Percentiles rank a stretch among this genome's conserved stretches.
These are phyloP conservation scores for Martes martes DNA, from an alignment of 2,113 vertebrate species.

Conservation along the genomic window DNA sequence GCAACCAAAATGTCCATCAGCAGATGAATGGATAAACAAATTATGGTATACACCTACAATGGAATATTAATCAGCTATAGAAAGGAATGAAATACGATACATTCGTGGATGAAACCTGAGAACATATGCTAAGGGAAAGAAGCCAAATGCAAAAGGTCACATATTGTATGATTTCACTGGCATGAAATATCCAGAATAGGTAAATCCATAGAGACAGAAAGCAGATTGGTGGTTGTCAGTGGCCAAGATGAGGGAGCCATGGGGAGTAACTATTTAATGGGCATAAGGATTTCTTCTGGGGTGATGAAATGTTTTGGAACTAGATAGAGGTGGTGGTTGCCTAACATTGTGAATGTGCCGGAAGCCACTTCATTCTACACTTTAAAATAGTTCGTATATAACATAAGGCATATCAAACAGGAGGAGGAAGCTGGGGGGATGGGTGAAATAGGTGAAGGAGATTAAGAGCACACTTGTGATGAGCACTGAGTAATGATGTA, in stretches of 20 bases:
- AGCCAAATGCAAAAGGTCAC: neutral
- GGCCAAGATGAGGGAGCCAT: neutral
- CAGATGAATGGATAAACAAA: neutral
- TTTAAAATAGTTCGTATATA: neutral
- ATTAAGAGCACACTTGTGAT: neutral
- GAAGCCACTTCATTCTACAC: neutral
- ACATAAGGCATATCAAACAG: neutral
- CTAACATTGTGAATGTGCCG: neutral
- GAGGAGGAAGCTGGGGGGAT: neutral
- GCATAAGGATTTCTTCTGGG: neutral
- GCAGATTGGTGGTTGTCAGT: neutral
- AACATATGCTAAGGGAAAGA: neutral
- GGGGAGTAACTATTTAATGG: neutral
- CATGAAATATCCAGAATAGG: neutral
- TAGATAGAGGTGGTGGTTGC: neutral
- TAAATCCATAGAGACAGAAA: neutral
- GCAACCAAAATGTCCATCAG: neutral
- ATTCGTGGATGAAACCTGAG: neutral
- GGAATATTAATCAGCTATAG: neutral
- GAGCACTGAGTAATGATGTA: neutral
- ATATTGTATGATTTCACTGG: neutral
- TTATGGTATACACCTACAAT: neutral
- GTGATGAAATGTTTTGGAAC: neutral
- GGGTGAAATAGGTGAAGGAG: neutral
- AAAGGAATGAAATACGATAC: neutral